Evolutionary conservation across 2,113 vertebrate species (phyloP).

Genomic region (Brachionichthys hirsutus): DNA sequence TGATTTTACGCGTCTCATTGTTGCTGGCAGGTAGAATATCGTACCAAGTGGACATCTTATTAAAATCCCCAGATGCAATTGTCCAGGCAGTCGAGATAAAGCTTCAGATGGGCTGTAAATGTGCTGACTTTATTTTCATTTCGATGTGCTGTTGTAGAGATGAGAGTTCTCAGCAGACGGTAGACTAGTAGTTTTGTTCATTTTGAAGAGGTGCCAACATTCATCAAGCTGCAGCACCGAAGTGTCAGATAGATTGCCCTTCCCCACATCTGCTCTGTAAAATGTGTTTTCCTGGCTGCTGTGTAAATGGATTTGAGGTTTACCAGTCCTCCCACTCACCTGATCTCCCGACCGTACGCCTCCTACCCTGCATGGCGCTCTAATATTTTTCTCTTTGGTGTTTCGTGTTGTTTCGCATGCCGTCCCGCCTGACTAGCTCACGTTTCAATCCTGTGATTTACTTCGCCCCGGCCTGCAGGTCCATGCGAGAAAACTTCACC

Average conservation of each 20-base stretch:
- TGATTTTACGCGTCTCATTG: no score
- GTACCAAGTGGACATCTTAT: constrained; percentile 16
- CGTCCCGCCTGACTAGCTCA: constrained; percentile 1
- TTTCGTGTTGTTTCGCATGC: constrained; percentile 4
- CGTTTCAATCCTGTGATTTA: constrained; percentile 44
- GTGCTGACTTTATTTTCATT: neutral
- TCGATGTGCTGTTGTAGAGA: neutral
- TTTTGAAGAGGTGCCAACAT: constrained; percentile 7
- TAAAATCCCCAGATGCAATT: constrained; percentile 5
- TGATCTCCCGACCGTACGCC: constrained; percentile 23
- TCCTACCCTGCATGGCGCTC: constrained; percentile 28
- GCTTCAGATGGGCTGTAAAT: neutral
- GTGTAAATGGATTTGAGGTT: constrained; percentile 47
- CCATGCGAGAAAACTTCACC: neutral
- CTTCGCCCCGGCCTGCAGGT: constrained; percentile 6
- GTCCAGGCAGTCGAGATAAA: neutral
- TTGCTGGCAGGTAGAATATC: constrained; percentile 8
- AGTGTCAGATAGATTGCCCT: constrained; percentile 26
- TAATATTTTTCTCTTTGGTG: constrained; percentile 23
- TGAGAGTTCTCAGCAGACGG: neutral
- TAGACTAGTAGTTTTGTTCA: neutral
- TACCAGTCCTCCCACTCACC: constrained; percentile 34
- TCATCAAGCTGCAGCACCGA: constrained; percentile 6
- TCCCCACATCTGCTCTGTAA: constrained; percentile 37
- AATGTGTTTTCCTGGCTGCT: constrained; percentile 45